Base-by-base conservation (phyloP, 2,888 invertebrate genomes). In the Spodoptera exigua region DNA sequence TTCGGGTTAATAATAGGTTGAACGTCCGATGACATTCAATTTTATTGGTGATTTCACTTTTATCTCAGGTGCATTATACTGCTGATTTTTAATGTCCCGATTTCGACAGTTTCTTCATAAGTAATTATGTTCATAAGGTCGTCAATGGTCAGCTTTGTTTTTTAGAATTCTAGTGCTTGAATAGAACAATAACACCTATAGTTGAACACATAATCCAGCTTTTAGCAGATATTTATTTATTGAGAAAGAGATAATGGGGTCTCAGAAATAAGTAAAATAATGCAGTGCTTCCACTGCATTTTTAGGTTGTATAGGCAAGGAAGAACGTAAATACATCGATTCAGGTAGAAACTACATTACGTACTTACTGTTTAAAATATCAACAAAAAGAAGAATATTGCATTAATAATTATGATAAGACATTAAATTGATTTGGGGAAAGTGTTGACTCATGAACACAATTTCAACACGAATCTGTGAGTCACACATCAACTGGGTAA, bases 1-100 rank as follows among this genome's bases (percentile, higher is more conserved):
- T 70, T 27, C 61, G 59, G 59, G 57, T 75, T 72, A 61, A 43
- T 59, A 62, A 16, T 57, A 66, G 73, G 83, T 84, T 84, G 81
- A 85, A 81, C 64, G 82, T 67, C 81, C 82, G 71, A 74, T 76
- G 80, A 81, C 76, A 81, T 85, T 82, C 74, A 80, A 84, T 73
- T 83, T 80, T 68, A 80, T 73, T 72, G 56, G 55, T 73, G 73
- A 80, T 87, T 88, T 85, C 82, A 82, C 85, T 88, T 86, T 86
- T 80, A 74, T 76, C 68, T 79, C 52, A 18, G 60, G 83, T 82
- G 72, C 79, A 79, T 75, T 80, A 79, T 53, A 56, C 51, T 52
- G 55, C 35, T 36, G 41, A 34, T 44, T 57, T 48, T 48, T 39
- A 32, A 9, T 9, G n/a, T 41, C 37, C 46, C 37, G 35, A 62